Base-by-base conservation (phyloP, 2,888 invertebrate genomes). In the Prenolepis imparis region DNA sequence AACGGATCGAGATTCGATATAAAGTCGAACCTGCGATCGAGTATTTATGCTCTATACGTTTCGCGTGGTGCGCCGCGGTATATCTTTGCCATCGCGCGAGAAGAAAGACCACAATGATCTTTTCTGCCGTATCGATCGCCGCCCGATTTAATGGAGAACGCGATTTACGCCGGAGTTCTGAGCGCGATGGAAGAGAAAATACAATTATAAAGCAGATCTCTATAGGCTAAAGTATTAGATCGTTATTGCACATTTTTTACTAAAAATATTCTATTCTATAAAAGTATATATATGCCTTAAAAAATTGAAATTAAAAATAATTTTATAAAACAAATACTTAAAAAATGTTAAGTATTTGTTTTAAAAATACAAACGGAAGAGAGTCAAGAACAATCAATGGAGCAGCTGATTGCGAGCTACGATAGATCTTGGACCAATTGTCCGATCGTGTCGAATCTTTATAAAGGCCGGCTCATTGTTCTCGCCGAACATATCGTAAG, bases 1-100 rank as follows among this genome's bases (percentile, higher is more conserved):
- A n/a, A 63, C 52, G 52, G 63, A 75, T 86, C 87, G 87, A 88
- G 88, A 89, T 88, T 80, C 77, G 88, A 88, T 88, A 89, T 82
- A 84, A 87, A 87, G 83, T 77, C 87, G 84, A 72, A 73, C 52
- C 78, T 21, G 77, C 77, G 57, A 61, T 72, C 66, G 78, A 21
- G 59, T 83, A 61, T 87, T 89, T 89, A 88, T 88, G 84, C 78
- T n/a, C 48, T 80, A 28, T 28, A 70, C 36, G 64, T 36, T 74
- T 59, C 52, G 48, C 48, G 39, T 24, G n/a, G 21, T 36, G 11
- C 15, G 8, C 4, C 11, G 15, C 1, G 28, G 63, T 81, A 78
- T 73, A 88, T 88, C 84, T 83, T 67, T 24, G 9, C 67, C 77
- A 67, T 82, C 75, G 55, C 72, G 72, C 21, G 77, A 59, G 28